phyloP scores from a whole-genome alignment of 2,797 vertebrate species.

The Notoglanidium macrostoma region DNA sequence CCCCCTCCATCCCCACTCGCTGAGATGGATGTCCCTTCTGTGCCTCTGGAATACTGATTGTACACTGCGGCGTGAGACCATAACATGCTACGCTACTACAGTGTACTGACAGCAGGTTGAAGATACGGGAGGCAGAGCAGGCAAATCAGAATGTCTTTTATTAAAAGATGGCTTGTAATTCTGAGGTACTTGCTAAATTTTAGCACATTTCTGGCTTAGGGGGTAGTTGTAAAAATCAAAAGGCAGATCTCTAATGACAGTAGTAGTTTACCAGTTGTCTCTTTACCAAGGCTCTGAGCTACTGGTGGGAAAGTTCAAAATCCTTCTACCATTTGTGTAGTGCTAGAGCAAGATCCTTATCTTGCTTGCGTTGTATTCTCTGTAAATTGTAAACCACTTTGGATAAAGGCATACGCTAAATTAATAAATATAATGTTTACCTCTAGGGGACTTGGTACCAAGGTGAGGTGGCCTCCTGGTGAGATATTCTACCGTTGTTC shows the following conservation, averaged over 20 bases:
- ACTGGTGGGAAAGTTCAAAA: neutral
- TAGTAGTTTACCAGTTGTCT: neutral
- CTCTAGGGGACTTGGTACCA: conserved; percentile 34
- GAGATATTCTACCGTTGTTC: conserved; percentile 18
- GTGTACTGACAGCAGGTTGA: conserved; percentile 1
- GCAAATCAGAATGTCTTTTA: neutral
- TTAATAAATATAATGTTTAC: conserved; percentile 42
- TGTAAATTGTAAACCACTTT: neutral
- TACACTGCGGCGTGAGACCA: conserved; percentile 47
- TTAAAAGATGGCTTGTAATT: neutral
- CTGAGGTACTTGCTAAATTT: neutral
- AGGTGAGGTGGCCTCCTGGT: conserved; percentile 29
- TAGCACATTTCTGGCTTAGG: neutral
- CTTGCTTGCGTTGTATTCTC: neutral
- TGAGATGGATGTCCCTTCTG: conserved; percentile 56
- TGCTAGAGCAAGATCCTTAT: neutral
- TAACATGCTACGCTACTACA: conserved; percentile 6
- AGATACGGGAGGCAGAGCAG: neutral
- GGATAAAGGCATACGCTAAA: neutral
- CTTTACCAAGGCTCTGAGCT: neutral
- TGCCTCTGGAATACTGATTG: conserved; percentile 64
- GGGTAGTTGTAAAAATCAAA: neutral
- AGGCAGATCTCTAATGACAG: neutral
- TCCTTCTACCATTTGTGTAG: neutral
- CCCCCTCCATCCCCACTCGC: neutral